phyloP scores from a whole-genome alignment of 92 coral and sea anemone genomes.

The Metridium senile region DNA sequence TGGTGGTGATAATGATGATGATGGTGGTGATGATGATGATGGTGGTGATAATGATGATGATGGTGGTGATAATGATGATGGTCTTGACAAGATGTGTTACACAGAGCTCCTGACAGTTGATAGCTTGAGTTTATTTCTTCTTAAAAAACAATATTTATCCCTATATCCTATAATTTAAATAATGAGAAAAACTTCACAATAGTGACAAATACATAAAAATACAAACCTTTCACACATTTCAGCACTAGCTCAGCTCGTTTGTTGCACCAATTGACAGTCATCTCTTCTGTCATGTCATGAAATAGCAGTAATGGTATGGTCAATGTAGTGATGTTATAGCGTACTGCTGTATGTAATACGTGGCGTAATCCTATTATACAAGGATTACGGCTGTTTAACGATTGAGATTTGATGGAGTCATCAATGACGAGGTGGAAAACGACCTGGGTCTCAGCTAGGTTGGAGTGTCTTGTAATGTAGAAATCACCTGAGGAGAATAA shows the following conservation, averaged over 20 bases:
- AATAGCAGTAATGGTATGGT: constrained; percentile 86
- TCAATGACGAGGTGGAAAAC: constrained; percentile 94
- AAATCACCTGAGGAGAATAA: constrained; percentile 92
- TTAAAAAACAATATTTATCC: no score
- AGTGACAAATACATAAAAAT: no score
- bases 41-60: no score
- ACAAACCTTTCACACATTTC: constrained; percentile 89
- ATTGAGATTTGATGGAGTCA: constrained; percentile 76
- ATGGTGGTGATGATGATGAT: no score
- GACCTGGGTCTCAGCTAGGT: constrained; percentile 90
- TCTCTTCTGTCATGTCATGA: constrained; percentile 98
- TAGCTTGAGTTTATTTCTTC: no score
- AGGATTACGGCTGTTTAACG: constrained; percentile 89
- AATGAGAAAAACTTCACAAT: no score
- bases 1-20: no score
- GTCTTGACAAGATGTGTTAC: background rate
- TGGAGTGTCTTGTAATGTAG: constrained; percentile 94
- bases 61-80: no score
- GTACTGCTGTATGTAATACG: constrained; percentile 89
- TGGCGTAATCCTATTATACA: constrained; percentile 86
- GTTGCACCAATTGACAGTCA: constrained; percentile 95
- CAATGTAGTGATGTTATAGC: constrained; percentile 86
- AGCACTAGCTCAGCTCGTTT: constrained; percentile 93
- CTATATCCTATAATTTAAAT: no score
- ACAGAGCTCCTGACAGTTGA: background rate